Percentiles rank a stretch among this genome's conserved stretches.
Conservation (phyloP, 2,113 vertebrate genomes). For the Bothrops jararaca region DNA sequence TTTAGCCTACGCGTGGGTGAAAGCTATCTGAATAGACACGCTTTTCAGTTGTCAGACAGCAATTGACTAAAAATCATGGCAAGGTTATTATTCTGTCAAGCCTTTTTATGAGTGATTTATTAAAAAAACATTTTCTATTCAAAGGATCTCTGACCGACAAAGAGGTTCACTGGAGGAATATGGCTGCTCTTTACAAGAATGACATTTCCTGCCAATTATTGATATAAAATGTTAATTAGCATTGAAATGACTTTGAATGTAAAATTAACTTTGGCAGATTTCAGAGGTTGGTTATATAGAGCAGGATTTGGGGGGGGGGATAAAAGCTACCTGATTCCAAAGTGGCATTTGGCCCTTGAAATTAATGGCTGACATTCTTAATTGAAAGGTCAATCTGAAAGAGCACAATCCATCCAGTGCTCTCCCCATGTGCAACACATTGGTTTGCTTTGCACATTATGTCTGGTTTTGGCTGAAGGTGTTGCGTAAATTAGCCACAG, state of each 20-base stretch:
- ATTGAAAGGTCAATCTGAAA: not conserved
- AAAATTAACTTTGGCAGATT: constrained; percentile 21
- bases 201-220: constrained; percentile 6
- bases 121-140: constrained; percentile 43
- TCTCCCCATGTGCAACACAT: not conserved
- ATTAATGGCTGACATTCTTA: not conserved
- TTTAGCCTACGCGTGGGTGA: constrained; percentile 50
- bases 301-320: not conserved
- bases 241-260: constrained; percentile 24
- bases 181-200: constrained; percentile 30
- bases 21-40: constrained; percentile 41
- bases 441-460: not conserved
- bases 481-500: not conserved
- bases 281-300: not conserved
- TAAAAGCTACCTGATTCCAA: not conserved
- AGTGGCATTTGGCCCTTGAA: not conserved
- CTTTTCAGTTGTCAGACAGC: constrained; percentile 50
- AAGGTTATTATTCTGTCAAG: constrained; percentile 55
- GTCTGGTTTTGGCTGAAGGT: not conserved
- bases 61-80: constrained; percentile 56
- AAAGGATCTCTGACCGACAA: constrained; percentile 40
- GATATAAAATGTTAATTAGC: constrained; percentile 16
- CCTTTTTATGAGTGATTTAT: constrained; percentile 46
- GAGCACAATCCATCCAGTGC: not conserved
- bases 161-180: constrained; percentile 20